These are phyloP conservation scores for Dolichopus griseipennis DNA, from an alignment of 2,888 invertebrate genomes.

Conservation along the genomic window DNA sequence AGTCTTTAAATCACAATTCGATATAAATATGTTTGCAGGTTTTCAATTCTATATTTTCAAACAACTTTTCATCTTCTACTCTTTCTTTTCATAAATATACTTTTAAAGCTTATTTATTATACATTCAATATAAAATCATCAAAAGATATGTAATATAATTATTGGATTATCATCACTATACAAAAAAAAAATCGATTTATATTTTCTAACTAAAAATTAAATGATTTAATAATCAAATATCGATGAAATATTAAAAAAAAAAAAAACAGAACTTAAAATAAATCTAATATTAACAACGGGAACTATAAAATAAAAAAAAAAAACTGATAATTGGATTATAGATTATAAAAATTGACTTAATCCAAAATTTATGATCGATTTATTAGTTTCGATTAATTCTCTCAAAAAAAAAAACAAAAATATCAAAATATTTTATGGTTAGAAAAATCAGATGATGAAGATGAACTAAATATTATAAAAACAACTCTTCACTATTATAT, in stretches of 20 bases:
- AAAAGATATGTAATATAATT: background rate
- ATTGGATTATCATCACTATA: background rate
- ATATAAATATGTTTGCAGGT: no score
- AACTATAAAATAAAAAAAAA: background rate
- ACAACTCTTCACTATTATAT: no score
- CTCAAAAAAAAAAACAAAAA: no score
- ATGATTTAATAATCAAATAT: background rate
- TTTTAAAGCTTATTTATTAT: slow-evolving; percentile 2
- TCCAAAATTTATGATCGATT: background rate
- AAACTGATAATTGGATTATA: background rate
- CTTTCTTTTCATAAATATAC: background rate
- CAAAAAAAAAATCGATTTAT: no score
- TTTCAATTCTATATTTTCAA: no score
- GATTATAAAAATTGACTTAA: background rate
- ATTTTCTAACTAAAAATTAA: background rate
- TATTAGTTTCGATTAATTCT: background rate
- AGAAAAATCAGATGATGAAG: no score
- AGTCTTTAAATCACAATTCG: no score
- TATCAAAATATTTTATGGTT: no score
- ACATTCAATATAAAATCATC: background rate
- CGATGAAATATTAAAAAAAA: background rate
- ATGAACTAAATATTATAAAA: no score
- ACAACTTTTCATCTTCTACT: background rate
- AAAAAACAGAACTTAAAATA: background rate
- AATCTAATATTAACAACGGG: background rate